Evolutionary conservation across 1,140 invertebrate species (phyloP), one percentile per base, ranked within the genome.

Genomic region (Saccostrea glomerata): DNA sequence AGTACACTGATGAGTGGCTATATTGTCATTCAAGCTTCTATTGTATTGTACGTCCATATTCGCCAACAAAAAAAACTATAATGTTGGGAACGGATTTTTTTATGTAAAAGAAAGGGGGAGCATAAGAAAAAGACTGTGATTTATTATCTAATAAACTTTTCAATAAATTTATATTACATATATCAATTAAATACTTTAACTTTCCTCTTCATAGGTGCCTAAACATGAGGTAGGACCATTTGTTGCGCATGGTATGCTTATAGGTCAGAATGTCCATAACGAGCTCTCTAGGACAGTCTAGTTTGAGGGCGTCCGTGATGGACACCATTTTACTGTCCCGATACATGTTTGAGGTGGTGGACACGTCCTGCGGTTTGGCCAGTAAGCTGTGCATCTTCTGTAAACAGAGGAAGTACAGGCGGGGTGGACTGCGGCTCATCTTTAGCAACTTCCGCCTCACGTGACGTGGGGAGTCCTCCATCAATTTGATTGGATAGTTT

Each of bases 401-500:
- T 77, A 77, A 77, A 77, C 70, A 77, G 13, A 77, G 30, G 5
- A 23, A 15, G 30, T 77, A 77, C 70, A 77, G 4, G 2, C 70
- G 70, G 9, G 70, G 70, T 25, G 70, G 30, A 30, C 36, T 77
- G 70, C 70, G 30, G 30, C 70, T 77, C 25, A 77, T 30, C 23
- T 36, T 30, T 4, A 77, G 70, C 70, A 77, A 77, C 70, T 36
- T 77, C 70, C 30, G 70, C 25, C 70, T 25, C 25, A 77, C 70
- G 70, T 77, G 70, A 36, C 70, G 70, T 3, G 70, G 70, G 30
- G 25, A 77, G 30, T 77, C 70, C 25, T 77, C 70, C 82, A 56
- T 84, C 82, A 84, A 20, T 84, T 84, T 84, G 40, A 55, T 56
- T 56, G 82, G 82, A n/a, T 55, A 56, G 20, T 84, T 84, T 54